phyloP scores from a whole-genome alignment of 2,888 invertebrate species.

The Allygus modestus region DNA sequence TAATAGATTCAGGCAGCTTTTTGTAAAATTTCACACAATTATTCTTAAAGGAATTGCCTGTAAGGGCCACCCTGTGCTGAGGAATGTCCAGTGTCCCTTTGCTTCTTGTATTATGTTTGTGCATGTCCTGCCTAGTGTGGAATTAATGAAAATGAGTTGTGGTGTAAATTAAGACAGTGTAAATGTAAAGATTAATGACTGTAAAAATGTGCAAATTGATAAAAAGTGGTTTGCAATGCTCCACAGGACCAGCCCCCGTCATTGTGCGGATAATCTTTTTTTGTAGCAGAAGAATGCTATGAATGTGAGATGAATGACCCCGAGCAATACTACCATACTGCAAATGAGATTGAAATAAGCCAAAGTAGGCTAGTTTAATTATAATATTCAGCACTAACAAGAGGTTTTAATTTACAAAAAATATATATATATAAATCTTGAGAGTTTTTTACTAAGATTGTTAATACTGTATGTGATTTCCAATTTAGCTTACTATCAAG shows the following conservation, averaged over 20 bases:
- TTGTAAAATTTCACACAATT: slow-evolving; percentile 19
- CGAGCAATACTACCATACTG: neutral
- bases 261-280: neutral
- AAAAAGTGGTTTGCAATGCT: slow-evolving; percentile 24
- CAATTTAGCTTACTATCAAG: slow-evolving; percentile 12
- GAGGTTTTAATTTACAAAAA: slow-evolving; percentile 1
- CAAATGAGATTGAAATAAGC: neutral
- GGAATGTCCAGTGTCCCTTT: neutral
- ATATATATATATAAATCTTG: neutral
- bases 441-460: neutral
- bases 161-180: neutral
- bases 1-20: slow-evolving; percentile 14
- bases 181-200: slow-evolving; percentile 4
- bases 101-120: neutral
- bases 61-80: neutral
- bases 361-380: slow-evolving; percentile 11
- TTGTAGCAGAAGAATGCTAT: neutral
- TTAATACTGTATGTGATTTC: neutral
- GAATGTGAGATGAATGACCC: slow-evolving; percentile 7
- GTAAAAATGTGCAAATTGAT: neutral
- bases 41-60: neutral
- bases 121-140: neutral
- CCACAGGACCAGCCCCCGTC: slow-evolving; percentile 16
- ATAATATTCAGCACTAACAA: neutral
- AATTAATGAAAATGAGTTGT: slow-evolving; percentile 17